Percentiles rank a stretch among this genome's conserved stretches.
Conservation (phyloP, 2,797 vertebrate species). For the Mormyrops boulengeri region DNA sequence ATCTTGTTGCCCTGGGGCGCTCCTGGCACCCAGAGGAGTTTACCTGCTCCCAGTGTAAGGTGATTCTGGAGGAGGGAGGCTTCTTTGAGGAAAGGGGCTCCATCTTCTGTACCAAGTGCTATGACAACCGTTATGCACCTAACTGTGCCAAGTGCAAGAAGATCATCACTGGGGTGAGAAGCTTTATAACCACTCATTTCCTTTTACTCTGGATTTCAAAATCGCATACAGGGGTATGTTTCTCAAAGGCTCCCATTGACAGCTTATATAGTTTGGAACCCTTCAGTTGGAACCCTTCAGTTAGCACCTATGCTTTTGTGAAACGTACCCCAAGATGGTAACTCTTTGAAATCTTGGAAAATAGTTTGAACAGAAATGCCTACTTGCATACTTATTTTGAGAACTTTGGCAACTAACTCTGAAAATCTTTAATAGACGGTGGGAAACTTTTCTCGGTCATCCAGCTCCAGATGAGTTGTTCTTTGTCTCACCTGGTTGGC, state of each 20-base stretch:
- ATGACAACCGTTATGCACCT: conserved; percentile 84
- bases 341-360: neutral
- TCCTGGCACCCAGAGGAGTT: conserved; percentile 98
- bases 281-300: neutral
- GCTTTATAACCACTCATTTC: neutral
- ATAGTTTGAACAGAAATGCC: neutral
- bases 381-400: neutral
- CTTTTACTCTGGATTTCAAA: neutral
- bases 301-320: neutral
- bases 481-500: neutral
- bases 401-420: neutral
- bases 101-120: conserved; percentile 88
- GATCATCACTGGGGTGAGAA: conserved; percentile 85
- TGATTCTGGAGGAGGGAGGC: conserved; percentile 84
- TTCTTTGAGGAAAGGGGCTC: conserved; percentile 96
- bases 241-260: neutral
- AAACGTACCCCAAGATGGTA: neutral
- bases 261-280: neutral
- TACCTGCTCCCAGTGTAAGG: conserved; percentile 86
- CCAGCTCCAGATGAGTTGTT: neutral
- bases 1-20: conserved; percentile 86
- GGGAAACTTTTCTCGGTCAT: neutral
- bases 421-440: neutral
- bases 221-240: neutral
- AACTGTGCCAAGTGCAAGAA: conserved; percentile 97